Evolutionary conservation across 2,888 invertebrate species (phyloP).

Genomic region (Ophion ellenae): DNA sequence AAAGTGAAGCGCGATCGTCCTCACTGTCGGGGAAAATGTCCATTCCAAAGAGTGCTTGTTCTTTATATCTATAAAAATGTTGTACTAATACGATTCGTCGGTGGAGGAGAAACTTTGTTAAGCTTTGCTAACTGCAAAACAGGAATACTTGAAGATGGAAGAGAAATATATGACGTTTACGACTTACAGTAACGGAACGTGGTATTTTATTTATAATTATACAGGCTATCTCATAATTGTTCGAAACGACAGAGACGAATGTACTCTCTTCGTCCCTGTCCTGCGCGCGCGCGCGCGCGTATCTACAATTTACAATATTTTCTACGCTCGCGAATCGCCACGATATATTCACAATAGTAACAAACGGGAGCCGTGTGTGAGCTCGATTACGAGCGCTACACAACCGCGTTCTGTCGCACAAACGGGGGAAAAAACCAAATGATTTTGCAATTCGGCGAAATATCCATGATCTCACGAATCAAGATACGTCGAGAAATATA

Average conservation of each 20-base stretch:
- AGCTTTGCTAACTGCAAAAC: not conserved
- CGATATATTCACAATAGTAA: constrained; percentile 76
- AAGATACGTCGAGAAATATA: constrained; percentile 39
- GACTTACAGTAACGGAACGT: constrained; percentile 76
- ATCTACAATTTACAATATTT: constrained; percentile 78
- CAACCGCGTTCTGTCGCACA: constrained; percentile 69
- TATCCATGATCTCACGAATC: constrained; percentile 33
- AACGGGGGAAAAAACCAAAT: constrained; percentile 17
- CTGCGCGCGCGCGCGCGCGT: constrained; percentile 55
- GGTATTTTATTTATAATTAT: constrained; percentile 80
- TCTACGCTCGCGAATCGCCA: constrained; percentile 70
- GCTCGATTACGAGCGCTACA: not conserved
- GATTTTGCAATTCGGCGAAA: constrained; percentile 19
- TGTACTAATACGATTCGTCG: not conserved
- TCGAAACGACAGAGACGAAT: constrained; percentile 64
- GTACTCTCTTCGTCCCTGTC: constrained; percentile 16
- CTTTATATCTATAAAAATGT: not conserved
- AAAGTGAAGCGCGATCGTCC: not conserved
- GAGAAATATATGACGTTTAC: not conserved
- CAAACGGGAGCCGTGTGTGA: constrained; percentile 59
- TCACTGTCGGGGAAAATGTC: not conserved
- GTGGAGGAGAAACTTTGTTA: not conserved
- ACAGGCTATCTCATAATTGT: constrained; percentile 73
- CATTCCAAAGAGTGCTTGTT: constrained; percentile 20
- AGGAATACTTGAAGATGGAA: not conserved